Conservation (phyloP, 30 jellyfish, hydroid and myxozoan genomes). For the Sanderia malayensis region DNA sequence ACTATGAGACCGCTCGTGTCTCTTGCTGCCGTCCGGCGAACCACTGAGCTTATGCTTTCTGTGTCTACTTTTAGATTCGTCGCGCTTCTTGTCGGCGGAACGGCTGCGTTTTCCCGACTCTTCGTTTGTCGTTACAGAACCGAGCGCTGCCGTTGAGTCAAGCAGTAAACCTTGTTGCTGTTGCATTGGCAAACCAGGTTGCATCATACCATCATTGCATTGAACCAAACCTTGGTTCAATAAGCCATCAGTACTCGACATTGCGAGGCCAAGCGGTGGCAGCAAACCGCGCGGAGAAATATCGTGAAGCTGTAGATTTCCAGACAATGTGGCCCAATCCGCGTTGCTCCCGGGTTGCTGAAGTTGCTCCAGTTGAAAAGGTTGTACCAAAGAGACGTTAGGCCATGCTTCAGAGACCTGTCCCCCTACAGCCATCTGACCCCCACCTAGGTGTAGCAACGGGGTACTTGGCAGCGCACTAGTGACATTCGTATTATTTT, state of each 20-base stretch:
- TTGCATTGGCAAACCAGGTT: slow-evolving; percentile 42
- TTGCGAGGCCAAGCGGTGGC: too few species aligned
- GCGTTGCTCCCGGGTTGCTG: background rate
- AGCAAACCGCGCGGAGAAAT: too few species aligned
- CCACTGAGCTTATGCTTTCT: background rate
- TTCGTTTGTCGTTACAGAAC: slow-evolving; percentile 32
- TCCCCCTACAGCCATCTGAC: background rate
- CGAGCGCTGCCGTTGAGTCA: slow-evolving; percentile 47
- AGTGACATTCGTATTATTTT: background rate
- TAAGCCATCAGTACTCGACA: background rate
- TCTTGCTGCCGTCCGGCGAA: background rate
- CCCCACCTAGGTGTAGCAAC: background rate
- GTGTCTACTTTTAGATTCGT: background rate
- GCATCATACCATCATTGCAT: slow-evolving; percentile 14
- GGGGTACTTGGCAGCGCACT: slow-evolving; percentile 7
- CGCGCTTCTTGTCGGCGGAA: background rate
- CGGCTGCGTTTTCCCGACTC: background rate
- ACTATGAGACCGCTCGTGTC: background rate
- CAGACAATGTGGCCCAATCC: background rate
- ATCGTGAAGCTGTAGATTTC: too few species aligned
- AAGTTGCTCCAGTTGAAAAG: background rate
- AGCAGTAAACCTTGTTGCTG: slow-evolving; percentile 48
- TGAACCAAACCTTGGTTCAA: background rate
- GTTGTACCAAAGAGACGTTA: background rate
- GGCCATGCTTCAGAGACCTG: background rate